phyloP scores from a whole-genome alignment of 2,113 vertebrate genomes.

The Amphilophus citrinellus region DNA sequence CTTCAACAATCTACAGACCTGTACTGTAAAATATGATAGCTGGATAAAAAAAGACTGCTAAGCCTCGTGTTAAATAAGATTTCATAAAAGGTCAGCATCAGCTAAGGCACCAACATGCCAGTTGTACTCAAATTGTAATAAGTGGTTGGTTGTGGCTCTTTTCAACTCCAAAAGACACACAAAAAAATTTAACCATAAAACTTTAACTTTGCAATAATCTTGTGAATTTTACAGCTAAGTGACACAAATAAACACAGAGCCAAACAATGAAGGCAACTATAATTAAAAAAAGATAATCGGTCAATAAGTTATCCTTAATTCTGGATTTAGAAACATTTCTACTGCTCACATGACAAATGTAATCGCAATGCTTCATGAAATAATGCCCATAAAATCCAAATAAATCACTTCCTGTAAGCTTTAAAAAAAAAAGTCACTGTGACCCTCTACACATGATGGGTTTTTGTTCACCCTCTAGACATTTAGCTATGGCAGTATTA shows the following conservation, averaged over 20 bases:
- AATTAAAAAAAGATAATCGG: no score
- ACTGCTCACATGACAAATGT: not conserved
- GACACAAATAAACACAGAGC: no score
- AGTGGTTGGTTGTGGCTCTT: not conserved
- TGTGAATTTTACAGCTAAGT: not conserved
- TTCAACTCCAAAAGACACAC: not conserved
- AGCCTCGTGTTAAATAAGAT: not conserved
- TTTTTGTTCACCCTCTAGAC: no score
- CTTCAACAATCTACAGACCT: not conserved
- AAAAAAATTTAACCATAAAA: accelerated
- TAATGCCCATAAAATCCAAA: not conserved
- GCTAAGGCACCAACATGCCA: not conserved
- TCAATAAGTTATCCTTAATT: no score
- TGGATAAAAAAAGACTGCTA: not conserved
- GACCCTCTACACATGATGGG: no score
- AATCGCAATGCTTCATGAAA: not conserved
- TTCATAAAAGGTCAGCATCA: not conserved
- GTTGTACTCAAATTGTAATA: not conserved
- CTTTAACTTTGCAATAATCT: not conserved
- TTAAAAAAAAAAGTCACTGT: not conserved
- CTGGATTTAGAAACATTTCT: no score
- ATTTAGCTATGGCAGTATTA: no score
- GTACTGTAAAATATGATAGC: not conserved
- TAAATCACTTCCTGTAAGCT: not conserved
- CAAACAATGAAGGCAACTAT: no score